Conservation (phyloP, 2,888 invertebrate species). For the Tenodera sinensis region DNA sequence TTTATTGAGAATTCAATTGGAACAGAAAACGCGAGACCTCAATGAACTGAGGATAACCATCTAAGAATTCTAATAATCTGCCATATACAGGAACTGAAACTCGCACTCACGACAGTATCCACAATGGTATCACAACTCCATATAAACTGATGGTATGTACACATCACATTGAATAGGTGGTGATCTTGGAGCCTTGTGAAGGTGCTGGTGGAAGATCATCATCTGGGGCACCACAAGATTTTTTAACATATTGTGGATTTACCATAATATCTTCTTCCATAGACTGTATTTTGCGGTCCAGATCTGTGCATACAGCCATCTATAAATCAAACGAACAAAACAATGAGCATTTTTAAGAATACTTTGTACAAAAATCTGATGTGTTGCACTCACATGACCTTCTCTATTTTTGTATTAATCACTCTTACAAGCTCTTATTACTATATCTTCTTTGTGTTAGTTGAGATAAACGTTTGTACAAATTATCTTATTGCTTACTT, state of each 20-base stretch:
- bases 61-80: neutral
- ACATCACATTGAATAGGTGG: constrained; percentile 30
- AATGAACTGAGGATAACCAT: neutral
- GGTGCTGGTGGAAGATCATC: constrained; percentile 35
- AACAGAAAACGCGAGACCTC: neutral
- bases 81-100: neutral
- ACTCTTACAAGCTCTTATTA: no score
- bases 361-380: no score
- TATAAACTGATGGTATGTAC: neutral
- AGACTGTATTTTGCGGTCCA: constrained; percentile 82
- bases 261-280: constrained; percentile 95
- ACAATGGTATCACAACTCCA: neutral
- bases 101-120: neutral
- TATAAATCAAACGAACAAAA: constrained; percentile 44
- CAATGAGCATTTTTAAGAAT: no score
- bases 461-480: no score
- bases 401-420: no score
- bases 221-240: constrained; percentile 46
- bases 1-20: neutral
- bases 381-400: no score
- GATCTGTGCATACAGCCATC: constrained; percentile 79
- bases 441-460: no score
- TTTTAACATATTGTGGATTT: constrained; percentile 74
- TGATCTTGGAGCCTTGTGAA: constrained; percentile 32
- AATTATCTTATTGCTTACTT: no score